Base-by-base conservation (phyloP, 92 coral and sea anemone species). In the Parazoanthus darwini region DNA sequence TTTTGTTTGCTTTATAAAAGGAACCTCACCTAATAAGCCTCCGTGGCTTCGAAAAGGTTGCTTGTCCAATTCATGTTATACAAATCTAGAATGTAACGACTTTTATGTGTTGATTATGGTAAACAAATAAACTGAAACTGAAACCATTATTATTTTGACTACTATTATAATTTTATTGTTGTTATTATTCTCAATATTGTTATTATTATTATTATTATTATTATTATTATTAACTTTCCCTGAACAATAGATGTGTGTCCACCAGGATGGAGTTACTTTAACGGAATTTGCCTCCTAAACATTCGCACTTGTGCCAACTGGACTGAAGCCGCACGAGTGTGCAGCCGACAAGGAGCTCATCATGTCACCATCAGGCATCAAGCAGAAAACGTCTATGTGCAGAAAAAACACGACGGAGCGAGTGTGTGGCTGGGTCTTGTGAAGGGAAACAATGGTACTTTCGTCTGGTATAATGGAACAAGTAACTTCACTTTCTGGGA, bases 251-350 rank as follows among this genome's bases (percentile, higher is more conserved):
- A 80, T 15, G 85, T 80, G 44, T 80, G 85, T 80, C 2, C 51
- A 35, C 59, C 66, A 2, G 85, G 85, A 8, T 80, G 85, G 85
- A 80, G 85, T 25, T 80, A 80, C 35, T 80, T 80, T 42, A 80
- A 80, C 46, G 72, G 85, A 9, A 33, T 80, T 3, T 80, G 85
- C 33, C 59, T n/a, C 25, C 26, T n/a, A 25, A 18, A 8, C n/a
- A 54, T 8, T 39, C 71, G 44, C 23, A 26, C 72, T 5, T 80
- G 85, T 56, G 46, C 85, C 0, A 80, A 54, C 71, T 80, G 85
- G 85, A 33, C 72, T 5, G 43, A 10, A 6, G 85, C 85, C 51
- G 70, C 26, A 3, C 35, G 5, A 1, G 6, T n/a, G 44, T 80
- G 85, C 25, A 56, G 72, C 42, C 23, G n/a, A 0, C 67, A 80